A percentile compares a stretch with the other conserved stretches of the same genome.
Conservation (phyloP, 2,113 vertebrate species). For the Alces alces region DNA sequence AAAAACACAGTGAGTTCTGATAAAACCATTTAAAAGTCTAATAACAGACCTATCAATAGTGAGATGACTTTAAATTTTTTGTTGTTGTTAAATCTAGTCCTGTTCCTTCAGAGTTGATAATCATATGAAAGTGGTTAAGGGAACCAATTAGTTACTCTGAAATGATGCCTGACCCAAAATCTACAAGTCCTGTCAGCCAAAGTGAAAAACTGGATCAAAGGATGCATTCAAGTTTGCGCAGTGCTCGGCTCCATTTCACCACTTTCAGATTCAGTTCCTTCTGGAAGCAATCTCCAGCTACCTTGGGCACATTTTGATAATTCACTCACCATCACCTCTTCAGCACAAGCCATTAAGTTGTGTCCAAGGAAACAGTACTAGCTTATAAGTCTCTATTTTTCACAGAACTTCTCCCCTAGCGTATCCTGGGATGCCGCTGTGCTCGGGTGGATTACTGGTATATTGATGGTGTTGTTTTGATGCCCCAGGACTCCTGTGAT, state of each 20-base stretch:
- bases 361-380: not conserved
- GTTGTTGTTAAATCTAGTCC: not conserved
- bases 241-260: not conserved
- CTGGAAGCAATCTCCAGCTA: not conserved
- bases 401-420: not conserved
- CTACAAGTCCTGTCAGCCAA: not conserved
- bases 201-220: not conserved
- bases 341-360: not conserved
- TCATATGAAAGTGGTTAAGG: not conserved
- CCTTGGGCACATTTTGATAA: not conserved
- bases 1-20: not conserved
- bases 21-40: not conserved
- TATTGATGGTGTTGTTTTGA: not conserved
- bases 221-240: not conserved
- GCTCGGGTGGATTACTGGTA: no score
- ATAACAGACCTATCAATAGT: not conserved
- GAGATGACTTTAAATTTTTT: not conserved
- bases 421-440: accelerated
- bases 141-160: not conserved
- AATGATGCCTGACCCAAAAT: not conserved
- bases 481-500: not conserved
- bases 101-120: not conserved
- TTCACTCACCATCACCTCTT: not conserved
- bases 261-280: not conserved
- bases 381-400: not conserved